phyloP scores from a whole-genome alignment of 1,140 invertebrate genomes.

The Drosophila insularis region DNA sequence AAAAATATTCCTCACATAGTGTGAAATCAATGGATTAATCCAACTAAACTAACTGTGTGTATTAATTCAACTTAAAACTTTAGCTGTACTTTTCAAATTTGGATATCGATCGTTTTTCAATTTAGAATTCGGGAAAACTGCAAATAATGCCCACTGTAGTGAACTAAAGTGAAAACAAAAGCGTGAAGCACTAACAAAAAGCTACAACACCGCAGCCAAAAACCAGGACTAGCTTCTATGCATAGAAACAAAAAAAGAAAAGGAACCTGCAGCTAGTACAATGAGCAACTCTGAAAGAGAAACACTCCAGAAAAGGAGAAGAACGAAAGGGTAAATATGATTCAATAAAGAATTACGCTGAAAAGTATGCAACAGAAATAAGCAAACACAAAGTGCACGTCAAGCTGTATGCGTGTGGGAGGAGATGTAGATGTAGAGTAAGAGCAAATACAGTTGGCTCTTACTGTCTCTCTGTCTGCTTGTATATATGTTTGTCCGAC shows the following conservation, averaged over 20 bases:
- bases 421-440: background rate
- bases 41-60: too few species aligned
- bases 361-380: slow-evolving; percentile 76
- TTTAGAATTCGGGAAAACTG: too few species aligned
- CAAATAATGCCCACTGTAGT: background rate
- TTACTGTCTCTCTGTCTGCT: background rate
- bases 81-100: background rate
- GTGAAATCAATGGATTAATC: too few species aligned
- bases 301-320: slow-evolving; percentile 33
- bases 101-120: background rate
- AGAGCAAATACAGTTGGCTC: slow-evolving; percentile 44
- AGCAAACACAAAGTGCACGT: slow-evolving; percentile 45
- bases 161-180: slow-evolving; percentile 8
- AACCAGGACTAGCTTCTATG: slow-evolving; percentile 11
- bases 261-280: slow-evolving; percentile 28
- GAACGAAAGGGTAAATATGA: slow-evolving; percentile 65
- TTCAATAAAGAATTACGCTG: slow-evolving; percentile 79
- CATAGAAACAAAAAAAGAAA: slow-evolving; percentile 29
- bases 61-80: too few species aligned
- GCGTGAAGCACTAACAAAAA: slow-evolving; percentile 12
- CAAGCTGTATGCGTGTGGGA: slow-evolving; percentile 13
- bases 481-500: background rate
- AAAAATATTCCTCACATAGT: too few species aligned
- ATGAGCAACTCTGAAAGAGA: slow-evolving; percentile 35
- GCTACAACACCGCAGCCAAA: slow-evolving; percentile 9